Evolutionary conservation across 1,140 invertebrate species (phyloP).

Genomic region (Dolichoris vasculosae): DNA sequence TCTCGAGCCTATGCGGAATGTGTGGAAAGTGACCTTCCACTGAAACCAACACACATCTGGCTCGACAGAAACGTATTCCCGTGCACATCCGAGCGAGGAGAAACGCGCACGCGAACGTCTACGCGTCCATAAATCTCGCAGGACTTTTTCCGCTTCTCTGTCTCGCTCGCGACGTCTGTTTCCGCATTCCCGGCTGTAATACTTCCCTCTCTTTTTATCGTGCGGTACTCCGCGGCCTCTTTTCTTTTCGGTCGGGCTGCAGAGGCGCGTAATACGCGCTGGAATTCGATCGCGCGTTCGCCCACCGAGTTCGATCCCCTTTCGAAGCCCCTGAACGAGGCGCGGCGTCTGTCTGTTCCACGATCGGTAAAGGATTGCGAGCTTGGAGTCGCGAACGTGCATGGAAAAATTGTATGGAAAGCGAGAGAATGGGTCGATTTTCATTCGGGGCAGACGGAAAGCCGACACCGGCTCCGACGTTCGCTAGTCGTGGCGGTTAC

Average conservation of each 20-base stretch:
- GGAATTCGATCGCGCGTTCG: conserved; percentile 56
- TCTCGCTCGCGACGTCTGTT: conserved; percentile 46
- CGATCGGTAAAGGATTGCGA: conserved; percentile 2
- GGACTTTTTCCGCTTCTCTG: conserved; percentile 47
- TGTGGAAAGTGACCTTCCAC: not conserved
- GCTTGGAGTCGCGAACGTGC: not conserved
- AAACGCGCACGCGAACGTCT: not conserved
- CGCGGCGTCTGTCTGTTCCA: not conserved
- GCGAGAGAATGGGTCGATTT: not conserved
- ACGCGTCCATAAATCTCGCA: conserved; percentile 49
- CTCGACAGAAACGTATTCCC: conserved; percentile 25
- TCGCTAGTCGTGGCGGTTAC: not conserved
- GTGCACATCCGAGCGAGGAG: not conserved
- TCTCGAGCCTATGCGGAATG: not conserved
- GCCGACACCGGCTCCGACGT: not conserved
- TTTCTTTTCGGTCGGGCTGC: conserved; percentile 40
- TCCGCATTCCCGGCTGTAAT: conserved; percentile 43
- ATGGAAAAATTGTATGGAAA: not conserved
- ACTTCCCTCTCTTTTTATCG: conserved; percentile 53
- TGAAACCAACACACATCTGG: not conserved
- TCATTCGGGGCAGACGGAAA: not conserved
- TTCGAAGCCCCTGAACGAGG: conserved; percentile 2
- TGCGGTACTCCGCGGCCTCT: conserved; percentile 18
- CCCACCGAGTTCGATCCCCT: not conserved
- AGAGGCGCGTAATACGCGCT: conserved; percentile 55